phyloP scores from a whole-genome alignment of 2,888 invertebrate genomes.

The Euclidia mi region DNA sequence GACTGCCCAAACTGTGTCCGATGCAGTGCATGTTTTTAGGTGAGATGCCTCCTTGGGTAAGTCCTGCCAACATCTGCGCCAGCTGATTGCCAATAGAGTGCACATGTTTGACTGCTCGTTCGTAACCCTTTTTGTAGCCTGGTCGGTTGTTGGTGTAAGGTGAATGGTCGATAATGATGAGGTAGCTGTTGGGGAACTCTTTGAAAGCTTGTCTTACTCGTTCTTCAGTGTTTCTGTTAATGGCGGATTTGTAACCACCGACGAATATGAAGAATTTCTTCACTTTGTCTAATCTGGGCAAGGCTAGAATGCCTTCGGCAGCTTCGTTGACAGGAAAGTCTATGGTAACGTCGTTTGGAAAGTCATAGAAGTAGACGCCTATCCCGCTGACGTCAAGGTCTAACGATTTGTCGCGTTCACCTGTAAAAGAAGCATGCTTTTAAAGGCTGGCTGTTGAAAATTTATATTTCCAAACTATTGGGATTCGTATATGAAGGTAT shows the following conservation, averaged over 20 bases:
- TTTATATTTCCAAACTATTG: too few species aligned
- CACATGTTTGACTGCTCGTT: constrained; percentile 79
- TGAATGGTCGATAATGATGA: constrained; percentile 84
- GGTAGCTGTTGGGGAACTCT: constrained; percentile 75
- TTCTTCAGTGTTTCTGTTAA: constrained; percentile 76
- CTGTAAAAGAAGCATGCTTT: too few species aligned
- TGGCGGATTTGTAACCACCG: constrained; percentile 79
- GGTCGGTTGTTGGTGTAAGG: constrained; percentile 77
- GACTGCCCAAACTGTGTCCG: constrained; percentile 83
- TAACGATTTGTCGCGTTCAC: constrained; percentile 70
- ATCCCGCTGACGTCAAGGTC: constrained; percentile 76
- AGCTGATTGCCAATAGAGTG: constrained; percentile 81
- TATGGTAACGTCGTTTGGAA: constrained; percentile 61
- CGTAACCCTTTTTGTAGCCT: constrained; percentile 78
- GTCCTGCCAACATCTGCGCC: constrained; percentile 68
- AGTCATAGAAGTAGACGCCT: constrained; percentile 79
- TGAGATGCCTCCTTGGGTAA: constrained; percentile 71
- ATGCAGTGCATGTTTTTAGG: constrained; percentile 78
- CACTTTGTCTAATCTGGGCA: constrained; percentile 67
- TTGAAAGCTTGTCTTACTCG: constrained; percentile 75
- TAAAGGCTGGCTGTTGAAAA: constrained; percentile 1
- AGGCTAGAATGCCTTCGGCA: constrained; percentile 70
- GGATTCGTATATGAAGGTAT: too few species aligned
- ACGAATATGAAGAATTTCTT: constrained; percentile 78
- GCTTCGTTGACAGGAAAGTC: constrained; percentile 72